A percentile compares a stretch with the other conserved stretches of the same genome.
Conservation (phyloP, 2,888 invertebrate genomes). For the Eupithecia centaureata region DNA sequence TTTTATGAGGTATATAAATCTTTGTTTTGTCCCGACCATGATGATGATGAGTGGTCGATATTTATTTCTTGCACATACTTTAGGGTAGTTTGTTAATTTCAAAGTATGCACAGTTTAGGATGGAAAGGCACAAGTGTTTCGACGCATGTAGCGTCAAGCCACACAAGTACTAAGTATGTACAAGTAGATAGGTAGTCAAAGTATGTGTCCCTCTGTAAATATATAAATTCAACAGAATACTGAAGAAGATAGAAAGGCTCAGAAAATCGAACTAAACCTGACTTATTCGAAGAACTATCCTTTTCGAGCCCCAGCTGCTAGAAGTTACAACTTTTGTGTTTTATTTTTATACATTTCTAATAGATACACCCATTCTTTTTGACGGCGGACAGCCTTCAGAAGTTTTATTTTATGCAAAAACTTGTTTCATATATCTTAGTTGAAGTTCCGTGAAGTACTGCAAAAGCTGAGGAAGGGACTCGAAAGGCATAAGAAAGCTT, state of each 20-base stretch:
- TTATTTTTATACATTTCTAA: slow-evolving; percentile 41
- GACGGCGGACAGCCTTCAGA: slow-evolving; percentile 64
- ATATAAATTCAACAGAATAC: no score
- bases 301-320: slow-evolving; percentile 27
- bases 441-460: slow-evolving; percentile 54
- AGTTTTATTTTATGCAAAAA: slow-evolving; percentile 76
- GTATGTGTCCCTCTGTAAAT: no score
- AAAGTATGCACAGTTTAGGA: no score
- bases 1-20: no score
- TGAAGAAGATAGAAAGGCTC: not conserved
- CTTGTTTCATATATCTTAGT: slow-evolving; percentile 78
- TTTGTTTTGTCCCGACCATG: no score
- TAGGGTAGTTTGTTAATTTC: no score
- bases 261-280: not conserved
- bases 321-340: slow-evolving; percentile 20
- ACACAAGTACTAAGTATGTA: no score
- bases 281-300: not conserved
- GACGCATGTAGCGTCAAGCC: no score
- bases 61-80: no score
- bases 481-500: slow-evolving; percentile 1
- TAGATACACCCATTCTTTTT: slow-evolving; percentile 54
- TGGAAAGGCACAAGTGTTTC: no score
- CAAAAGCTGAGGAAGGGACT: slow-evolving; percentile 44
- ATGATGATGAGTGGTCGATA: no score
- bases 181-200: no score